These are phyloP conservation scores for Staurois parvus DNA, from an alignment of 2,797 vertebrate species.

Conservation along the genomic window DNA sequence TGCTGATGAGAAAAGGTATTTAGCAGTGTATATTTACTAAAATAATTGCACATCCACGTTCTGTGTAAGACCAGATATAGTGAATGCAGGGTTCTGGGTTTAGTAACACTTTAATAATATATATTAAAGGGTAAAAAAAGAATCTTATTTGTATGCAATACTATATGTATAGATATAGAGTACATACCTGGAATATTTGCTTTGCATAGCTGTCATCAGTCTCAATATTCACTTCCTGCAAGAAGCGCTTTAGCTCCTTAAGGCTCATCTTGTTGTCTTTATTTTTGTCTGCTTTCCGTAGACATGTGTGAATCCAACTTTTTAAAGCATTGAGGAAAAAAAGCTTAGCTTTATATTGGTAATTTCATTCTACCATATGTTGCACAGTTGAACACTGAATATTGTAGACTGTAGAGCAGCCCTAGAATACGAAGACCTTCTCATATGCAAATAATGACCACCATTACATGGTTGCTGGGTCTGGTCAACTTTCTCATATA, in stretches of 20 bases:
- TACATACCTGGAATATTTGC: constrained; percentile 84
- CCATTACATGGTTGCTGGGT: too few relatives aligned
- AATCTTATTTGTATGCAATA: background rate
- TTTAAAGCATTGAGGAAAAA: constrained; percentile 82
- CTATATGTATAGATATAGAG: background rate
- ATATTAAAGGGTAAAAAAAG: too few relatives aligned
- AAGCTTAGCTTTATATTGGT: background rate
- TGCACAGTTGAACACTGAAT: background rate
- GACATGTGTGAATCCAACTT: constrained; percentile 94
- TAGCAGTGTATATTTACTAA: too few relatives aligned
- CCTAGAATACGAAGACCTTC: background rate
- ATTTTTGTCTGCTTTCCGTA: constrained; percentile 94
- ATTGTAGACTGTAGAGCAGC: too few relatives aligned
- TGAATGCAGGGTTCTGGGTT: too few relatives aligned
- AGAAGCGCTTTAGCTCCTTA: constrained; percentile 92
- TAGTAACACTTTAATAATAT: too few relatives aligned
- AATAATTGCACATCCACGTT: too few relatives aligned
- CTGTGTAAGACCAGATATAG: too few relatives aligned
- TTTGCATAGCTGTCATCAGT: constrained; percentile 85
- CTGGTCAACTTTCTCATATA: too few relatives aligned
- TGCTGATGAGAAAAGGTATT: too few relatives aligned
- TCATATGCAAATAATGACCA: too few relatives aligned
- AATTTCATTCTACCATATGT: background rate
- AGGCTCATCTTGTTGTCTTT: constrained; percentile 93
- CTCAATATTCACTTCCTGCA: constrained; percentile 90